Percentiles rank a stretch among this genome's conserved stretches.
phyloP scores from a whole-genome alignment of 2,113 vertebrate genomes.

The Colinus virginianus region DNA sequence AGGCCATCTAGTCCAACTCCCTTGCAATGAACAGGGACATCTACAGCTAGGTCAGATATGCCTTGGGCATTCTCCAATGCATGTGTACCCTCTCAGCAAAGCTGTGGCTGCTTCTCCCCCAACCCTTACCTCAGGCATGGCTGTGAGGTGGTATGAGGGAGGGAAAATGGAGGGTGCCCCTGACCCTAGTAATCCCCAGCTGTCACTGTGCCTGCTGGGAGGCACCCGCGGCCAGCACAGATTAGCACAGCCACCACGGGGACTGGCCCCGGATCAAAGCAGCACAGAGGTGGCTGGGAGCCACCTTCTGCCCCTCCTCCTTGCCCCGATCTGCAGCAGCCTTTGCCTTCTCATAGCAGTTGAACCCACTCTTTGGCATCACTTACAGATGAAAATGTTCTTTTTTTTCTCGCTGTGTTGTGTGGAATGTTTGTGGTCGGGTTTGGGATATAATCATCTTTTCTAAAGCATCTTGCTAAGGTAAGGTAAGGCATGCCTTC shows the following conservation, averaged over 20 bases:
- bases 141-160: background rate
- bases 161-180: conserved; percentile 64
- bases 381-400: background rate
- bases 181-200: conserved; percentile 49
- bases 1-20: no score
- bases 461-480: background rate
- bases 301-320: conserved; percentile 11
- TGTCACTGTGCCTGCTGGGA: conserved; percentile 41
- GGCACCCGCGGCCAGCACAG: background rate
- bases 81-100: rapidly evolving
- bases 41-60: no score
- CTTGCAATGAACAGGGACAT: no score
- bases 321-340: background rate
- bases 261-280: conserved; percentile 53
- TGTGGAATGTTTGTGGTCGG: rapidly evolving
- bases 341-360: background rate
- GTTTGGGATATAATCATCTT: background rate
- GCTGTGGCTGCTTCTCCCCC: background rate
- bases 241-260: conserved; percentile 47
- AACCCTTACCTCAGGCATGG: background rate
- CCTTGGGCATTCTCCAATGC: rapidly evolving
- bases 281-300: conserved; percentile 27
- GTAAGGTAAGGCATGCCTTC: rapidly evolving
- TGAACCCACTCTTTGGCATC: background rate
- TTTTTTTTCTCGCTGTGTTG: rapidly evolving